Base-by-base conservation (phyloP, 2,888 invertebrate genomes). In the Lepeophtheirus nordmannii region DNA sequence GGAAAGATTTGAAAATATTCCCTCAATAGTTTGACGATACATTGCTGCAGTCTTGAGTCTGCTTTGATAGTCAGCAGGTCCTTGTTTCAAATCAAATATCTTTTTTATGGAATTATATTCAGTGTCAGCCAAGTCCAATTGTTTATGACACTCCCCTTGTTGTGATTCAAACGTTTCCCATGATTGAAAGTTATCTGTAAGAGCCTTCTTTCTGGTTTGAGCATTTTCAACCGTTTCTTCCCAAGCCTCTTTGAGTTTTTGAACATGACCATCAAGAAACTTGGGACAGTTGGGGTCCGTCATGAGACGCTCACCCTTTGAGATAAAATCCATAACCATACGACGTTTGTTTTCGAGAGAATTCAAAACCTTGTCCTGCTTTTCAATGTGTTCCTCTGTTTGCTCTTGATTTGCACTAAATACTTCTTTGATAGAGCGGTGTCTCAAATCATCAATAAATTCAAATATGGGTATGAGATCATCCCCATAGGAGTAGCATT, bases 401-500 rank as follows among this genome's bases (percentile, higher is more conserved):
- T 64, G 64, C 23, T 64, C 64, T n/a, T 64, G 39, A 56, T 64
- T 64, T 20, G 64, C 64, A 22, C 23, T 30, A 22, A 57, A 37
- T 11, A 64, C 64, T 5, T 64, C 64, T 56, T 64, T 64, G 10
- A 64, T 41, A 10, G 64, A 64, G 20, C 64, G 39, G 57, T 64
- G 39, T 56, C 57, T 53, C 57, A 64, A 37, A 56, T 64, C 70
- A 61, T 70, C 70, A 53, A 70, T 64, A 20, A 68, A 68, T 68
- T 69, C 69, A 23, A 70, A 65, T 38, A 67, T 67, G 10, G 64
- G 67, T 11, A 59, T 62, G 20, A 70, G 67, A 62, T 70, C 69
- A 65, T 70, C 70, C 61, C 70, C 68, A 58, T 68, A 70, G 39
- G 68, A 61, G 61, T 70, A 70, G 62, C 70, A 70, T 14, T 68